Evolutionary conservation across 1,140 invertebrate genomes (phyloP).

Genomic region (Drosophila lacteicornis): DNA sequence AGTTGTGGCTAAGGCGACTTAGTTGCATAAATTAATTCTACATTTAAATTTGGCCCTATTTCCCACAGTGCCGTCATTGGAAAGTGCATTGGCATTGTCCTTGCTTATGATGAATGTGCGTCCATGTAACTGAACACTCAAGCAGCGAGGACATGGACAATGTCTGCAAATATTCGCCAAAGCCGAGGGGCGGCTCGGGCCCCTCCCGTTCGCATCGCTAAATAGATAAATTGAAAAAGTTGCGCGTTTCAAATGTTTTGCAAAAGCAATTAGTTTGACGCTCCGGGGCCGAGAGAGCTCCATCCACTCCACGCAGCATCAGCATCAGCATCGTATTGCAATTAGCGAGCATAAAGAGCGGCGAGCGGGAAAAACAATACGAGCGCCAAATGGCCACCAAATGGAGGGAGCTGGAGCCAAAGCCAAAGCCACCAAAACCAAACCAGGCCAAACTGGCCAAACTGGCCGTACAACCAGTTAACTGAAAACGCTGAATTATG

Average conservation of each 20-base stretch:
- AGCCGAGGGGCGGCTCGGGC: conserved; percentile 14
- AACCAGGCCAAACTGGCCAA: conserved; percentile 29
- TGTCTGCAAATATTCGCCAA: conserved; percentile 40
- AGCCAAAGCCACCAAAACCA: conserved; percentile 22
- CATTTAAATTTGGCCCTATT: not conserved
- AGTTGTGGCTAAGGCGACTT: too few species aligned
- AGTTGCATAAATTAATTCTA: not conserved
- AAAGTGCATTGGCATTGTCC: conserved; percentile 53
- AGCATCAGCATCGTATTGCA: conserved; percentile 81
- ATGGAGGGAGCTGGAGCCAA: conserved; percentile 6
- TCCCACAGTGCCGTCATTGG: conserved; percentile 17
- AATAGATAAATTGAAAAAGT: conserved; percentile 76
- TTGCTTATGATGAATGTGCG: conserved; percentile 48
- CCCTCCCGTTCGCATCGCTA: conserved; percentile 28
- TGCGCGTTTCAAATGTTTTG: conserved; percentile 66
- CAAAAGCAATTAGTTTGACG: conserved; percentile 78
- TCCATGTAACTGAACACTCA: conserved; percentile 35
- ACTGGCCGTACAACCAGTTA: conserved; percentile 53
- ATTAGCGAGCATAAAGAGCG: conserved; percentile 74
- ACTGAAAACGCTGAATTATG: conserved; percentile 72
- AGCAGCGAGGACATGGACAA: conserved; percentile 26
- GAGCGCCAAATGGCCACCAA: conserved; percentile 52
- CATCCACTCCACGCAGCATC: conserved; percentile 46
- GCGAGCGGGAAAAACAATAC: conserved; percentile 61
- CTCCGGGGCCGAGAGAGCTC: conserved; percentile 42